These are phyloP conservation scores for Drosophila macrothrix DNA, from an alignment of 2,888 invertebrate genomes.

Conservation along the genomic window DNA sequence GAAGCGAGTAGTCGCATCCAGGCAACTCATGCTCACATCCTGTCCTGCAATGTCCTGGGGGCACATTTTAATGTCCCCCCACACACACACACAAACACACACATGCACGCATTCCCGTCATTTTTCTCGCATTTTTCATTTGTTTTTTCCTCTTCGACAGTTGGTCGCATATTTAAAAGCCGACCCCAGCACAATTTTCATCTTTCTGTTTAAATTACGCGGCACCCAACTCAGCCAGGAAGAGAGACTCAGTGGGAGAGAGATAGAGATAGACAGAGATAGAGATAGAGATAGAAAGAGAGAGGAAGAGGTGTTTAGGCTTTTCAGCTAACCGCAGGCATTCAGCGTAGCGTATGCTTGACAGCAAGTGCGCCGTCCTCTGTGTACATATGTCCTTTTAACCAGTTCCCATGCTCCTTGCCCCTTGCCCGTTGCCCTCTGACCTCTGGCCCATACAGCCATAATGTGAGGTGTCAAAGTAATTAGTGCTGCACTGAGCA, in stretches of 20 bases:
- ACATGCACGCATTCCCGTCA: constrained; percentile 27
- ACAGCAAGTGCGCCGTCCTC: constrained; percentile 63
- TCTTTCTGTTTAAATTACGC: constrained; percentile 50
- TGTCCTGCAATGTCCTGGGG: constrained; percentile 23
- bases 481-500: constrained; percentile 77
- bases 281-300: no score
- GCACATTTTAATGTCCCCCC: constrained; percentile 33
- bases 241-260: constrained; percentile 4
- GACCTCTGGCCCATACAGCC: constrained; percentile 22
- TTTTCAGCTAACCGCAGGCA: constrained; percentile 63
- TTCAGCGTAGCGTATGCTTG: constrained; percentile 69
- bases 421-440: background rate
- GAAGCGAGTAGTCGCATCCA: constrained; percentile 35
- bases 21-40: constrained; percentile 30
- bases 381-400: constrained; percentile 21
- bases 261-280: background rate
- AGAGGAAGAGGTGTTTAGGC: background rate
- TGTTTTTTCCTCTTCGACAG: constrained; percentile 46
- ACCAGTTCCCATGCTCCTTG: background rate
- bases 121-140: constrained; percentile 48
- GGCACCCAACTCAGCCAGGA: constrained; percentile 4
- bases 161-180: constrained; percentile 62
- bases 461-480: constrained; percentile 75
- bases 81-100: background rate
- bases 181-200: constrained; percentile 26